phyloP scores from a whole-genome alignment of 2,113 vertebrate genomes.

The Paradisaea rubra region DNA sequence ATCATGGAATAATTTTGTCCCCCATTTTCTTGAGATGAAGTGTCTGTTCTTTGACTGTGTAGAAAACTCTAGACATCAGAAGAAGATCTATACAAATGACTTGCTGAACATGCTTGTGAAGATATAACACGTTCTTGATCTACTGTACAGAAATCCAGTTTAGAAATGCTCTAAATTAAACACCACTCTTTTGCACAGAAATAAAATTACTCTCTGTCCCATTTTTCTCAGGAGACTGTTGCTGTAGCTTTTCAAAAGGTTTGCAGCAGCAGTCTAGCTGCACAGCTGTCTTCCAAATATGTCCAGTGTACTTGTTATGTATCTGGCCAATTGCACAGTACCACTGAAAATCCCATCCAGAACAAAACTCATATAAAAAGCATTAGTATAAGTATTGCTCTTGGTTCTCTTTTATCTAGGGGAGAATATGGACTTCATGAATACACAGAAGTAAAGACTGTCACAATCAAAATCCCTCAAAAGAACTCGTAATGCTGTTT shows the following conservation, averaged over 20 bases:
- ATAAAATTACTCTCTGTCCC: not conserved
- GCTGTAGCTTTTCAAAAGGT: not conserved
- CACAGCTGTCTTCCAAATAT: not conserved
- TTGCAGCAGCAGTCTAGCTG: not conserved
- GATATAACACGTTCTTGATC: not conserved
- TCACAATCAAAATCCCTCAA: constrained; percentile 84
- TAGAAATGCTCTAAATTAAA: not conserved
- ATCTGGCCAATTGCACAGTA: not conserved
- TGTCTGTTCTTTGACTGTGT: not conserved
- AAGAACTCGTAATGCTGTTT: constrained; percentile 79
- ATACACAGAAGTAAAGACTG: constrained; percentile 87
- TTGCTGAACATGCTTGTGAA: not conserved
- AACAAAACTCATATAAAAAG: not conserved
- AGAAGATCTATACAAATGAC: not conserved
- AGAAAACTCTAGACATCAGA: not conserved
- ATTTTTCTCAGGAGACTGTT: not conserved
- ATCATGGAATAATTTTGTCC: not conserved
- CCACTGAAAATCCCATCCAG: not conserved
- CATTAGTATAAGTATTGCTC: not conserved
- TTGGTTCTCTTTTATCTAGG: constrained; percentile 57
- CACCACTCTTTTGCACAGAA: not conserved
- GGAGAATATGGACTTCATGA: constrained; percentile 85
- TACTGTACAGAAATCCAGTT: not conserved
- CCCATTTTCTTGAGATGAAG: not conserved
- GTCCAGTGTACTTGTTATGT: not conserved